Evolutionary conservation across 1,140 invertebrate species (phyloP).

Genomic region (Zaprionus tsacasi): DNA sequence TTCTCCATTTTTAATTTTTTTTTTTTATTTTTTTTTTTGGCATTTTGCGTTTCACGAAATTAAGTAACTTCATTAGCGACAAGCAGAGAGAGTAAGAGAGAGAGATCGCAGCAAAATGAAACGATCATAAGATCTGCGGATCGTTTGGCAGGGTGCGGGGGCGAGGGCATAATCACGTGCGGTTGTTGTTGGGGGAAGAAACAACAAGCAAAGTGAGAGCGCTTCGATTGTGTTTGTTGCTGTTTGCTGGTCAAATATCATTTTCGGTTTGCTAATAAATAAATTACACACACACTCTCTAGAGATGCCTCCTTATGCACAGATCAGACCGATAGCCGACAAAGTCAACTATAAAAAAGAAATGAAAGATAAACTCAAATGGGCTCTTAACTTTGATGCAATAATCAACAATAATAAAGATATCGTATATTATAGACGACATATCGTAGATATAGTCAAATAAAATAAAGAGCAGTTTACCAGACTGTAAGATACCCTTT

Average conservation of each 20-base stretch:
- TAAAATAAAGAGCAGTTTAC: background rate
- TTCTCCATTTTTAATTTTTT: background rate
- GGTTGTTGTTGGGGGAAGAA: background rate
- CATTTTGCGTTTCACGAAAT: slow-evolving; percentile 42
- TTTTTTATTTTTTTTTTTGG: slow-evolving; percentile 28
- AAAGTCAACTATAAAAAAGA: background rate
- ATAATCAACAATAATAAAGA: background rate
- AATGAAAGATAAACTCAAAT: background rate
- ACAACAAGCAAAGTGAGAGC: slow-evolving; percentile 15
- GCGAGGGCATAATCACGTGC: slow-evolving; percentile 14
- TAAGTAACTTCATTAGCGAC: slow-evolving; percentile 43
- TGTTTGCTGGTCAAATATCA: slow-evolving; percentile 12
- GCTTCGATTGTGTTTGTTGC: slow-evolving; percentile 13
- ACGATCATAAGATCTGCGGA: slow-evolving; percentile 1
- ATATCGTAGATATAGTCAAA: background rate
- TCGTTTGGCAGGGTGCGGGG: background rate
- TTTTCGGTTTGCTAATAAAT: slow-evolving; percentile 32
- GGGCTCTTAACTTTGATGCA: background rate
- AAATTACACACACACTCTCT: slow-evolving; percentile 6
- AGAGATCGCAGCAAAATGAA: slow-evolving; percentile 4
- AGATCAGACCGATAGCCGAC: background rate
- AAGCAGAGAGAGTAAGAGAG: background rate
- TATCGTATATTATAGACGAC: background rate
- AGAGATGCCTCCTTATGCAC: background rate
- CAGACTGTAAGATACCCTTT: too few relatives aligned